Evolutionary conservation across 2,888 invertebrate genomes (phyloP), one percentile per base, ranked within the genome.

Genomic region (Plemyria rubiginata): DNA sequence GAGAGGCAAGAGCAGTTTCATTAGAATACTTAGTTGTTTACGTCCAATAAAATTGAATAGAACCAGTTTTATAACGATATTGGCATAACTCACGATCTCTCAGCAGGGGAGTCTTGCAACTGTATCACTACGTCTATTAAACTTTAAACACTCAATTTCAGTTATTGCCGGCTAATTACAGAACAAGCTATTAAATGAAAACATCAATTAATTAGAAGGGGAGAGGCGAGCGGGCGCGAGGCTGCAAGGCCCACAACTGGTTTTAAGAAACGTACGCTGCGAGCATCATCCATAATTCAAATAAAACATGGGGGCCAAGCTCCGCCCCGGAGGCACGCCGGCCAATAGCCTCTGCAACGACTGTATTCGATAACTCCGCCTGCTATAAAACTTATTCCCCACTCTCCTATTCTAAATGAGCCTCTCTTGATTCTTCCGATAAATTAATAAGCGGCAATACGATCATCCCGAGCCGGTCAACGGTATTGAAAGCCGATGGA

Each of bases 251-350:
- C 83, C 87, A 80, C 89, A 90, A 92, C 92, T 91, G 92, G 92
- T 92, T 91, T 88, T 73, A 75, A 85, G 84, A 85, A 80, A 76
- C 85, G 84, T 80, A 80, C 83, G 81, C 82, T 82, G 84, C 84
- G 76, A 84, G 84, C 81, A 82, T 90, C 90, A 91, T 92, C 91
- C 91, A 92, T 92, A 90, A 92, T 91, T 91, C 91, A 91, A 92
- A 91, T 88, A 90, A 82, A 91, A 91, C 89, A 90, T 91, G 91
- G 90, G 90, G 78, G 84, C 90, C 87, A 86, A 79, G 86, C 91
- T 78, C 87, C 92, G 92, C 92, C 92, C 92, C 89, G 87, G 89
- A 75, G 81, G 81, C 80, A 87, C 85, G 82, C 86, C 82, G 82
- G 84, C 92, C 92, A 92, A 92, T 92, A 84, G 89, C 83, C 83